These are phyloP conservation scores for Enteromius paludinosus DNA, from an alignment of 2,797 vertebrate genomes.

Conservation along the genomic window DNA sequence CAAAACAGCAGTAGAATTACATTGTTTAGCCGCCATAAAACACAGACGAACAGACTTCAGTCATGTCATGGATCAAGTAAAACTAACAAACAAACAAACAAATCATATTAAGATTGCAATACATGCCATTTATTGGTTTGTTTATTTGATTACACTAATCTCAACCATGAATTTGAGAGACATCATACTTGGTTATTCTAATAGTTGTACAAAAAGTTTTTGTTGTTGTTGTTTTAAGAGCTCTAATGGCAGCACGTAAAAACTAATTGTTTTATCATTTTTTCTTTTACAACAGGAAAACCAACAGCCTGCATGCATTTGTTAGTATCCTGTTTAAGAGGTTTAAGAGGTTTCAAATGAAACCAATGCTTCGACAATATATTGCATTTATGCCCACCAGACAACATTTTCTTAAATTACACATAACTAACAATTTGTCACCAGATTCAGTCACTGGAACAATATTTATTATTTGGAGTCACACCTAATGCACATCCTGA, in stretches of 20 bases:
- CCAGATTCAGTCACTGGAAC: not conserved
- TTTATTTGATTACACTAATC: not conserved
- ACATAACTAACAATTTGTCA: not conserved
- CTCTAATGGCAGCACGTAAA: not conserved
- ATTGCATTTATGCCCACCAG: not conserved
- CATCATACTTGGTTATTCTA: not conserved
- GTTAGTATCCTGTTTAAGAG: conserved; percentile 1
- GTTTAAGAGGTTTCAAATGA: not conserved
- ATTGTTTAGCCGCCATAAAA: not conserved
- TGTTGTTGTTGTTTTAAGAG: not conserved
- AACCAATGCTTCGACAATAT: not conserved
- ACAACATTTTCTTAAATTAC: not conserved
- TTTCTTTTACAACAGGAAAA: not conserved
- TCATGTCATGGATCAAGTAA: not conserved
- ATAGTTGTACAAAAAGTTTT: not conserved
- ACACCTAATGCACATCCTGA: not conserved
- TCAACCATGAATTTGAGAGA: not conserved
- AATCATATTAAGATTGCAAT: not conserved
- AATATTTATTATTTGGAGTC: not conserved
- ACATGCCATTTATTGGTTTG: not conserved
- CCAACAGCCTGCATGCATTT: not conserved
- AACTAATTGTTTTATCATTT: not conserved
- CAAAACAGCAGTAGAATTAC: not conserved
- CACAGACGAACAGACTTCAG: not conserved
- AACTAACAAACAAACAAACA: not conserved